Base-by-base conservation (phyloP, 2,797 vertebrate species). In the Tenualosa ilisha region DNA sequence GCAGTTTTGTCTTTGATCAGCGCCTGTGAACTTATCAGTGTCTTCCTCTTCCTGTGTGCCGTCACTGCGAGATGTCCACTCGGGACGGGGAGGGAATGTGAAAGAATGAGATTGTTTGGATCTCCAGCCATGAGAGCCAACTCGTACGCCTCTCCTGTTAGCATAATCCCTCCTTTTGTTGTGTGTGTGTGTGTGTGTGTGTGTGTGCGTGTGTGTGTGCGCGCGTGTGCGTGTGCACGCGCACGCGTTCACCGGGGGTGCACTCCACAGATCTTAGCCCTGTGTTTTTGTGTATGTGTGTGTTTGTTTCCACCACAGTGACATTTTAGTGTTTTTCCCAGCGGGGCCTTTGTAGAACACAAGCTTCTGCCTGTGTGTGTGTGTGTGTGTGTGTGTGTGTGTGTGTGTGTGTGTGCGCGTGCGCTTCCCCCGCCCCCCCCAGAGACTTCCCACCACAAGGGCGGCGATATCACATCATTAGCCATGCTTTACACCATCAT, bases 261-360 rank as follows among this genome's bases (percentile, higher is more conserved):
- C 63, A 68, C 65, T 85, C 63, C 12, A 59, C 1, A 17, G 46
- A 68, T 86, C 65, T 24, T 49, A 22, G 37, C 56, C 81, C 56
- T 81, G 51, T 84, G 72, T 54, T 68, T 81, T 54, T 79, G 65
- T 79, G 24, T 56, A 22, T 63, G 17, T 75, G 37, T 85, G 37
- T 63, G 40, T 75, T 37, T 86, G 40, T 75, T 81, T 85, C 40
- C 22, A 56, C 43, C 59, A n/a, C n/a, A 54, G 84, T 68, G 43
- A 79, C 85, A 49, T 31, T 88, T 87, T 84, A 22, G 51, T 82
- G 85, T 85, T 85, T 65, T 46, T 82, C 86, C 54, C 84, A 4
- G 6, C 50, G 82, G 75, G 51, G 63, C 49, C 54, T 63, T 72
- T 59, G 24, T 84, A 83, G 79, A 79, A 82, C 37, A 40, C 68